Conservation (phyloP, 1,140 invertebrate species). For the Planococcus citri region DNA sequence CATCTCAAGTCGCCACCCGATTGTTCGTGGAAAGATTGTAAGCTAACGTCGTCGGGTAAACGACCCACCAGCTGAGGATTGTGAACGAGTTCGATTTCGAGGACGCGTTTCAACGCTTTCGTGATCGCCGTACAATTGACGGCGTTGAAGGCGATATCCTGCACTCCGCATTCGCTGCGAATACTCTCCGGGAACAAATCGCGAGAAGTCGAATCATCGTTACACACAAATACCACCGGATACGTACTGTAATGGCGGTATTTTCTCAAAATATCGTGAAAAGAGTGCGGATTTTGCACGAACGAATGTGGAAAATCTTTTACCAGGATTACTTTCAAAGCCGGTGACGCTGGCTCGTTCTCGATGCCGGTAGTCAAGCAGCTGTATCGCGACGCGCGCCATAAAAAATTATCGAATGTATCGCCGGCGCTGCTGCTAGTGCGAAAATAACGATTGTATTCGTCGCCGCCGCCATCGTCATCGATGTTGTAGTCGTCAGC, state of each 20-base stretch:
- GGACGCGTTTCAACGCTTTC: slow-evolving; percentile 47
- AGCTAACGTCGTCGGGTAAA: slow-evolving; percentile 8
- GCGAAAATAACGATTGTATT: slow-evolving; percentile 28
- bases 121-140: slow-evolving; percentile 49
- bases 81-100: slow-evolving; percentile 21
- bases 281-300: slow-evolving; percentile 43
- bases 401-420: slow-evolving; percentile 51
- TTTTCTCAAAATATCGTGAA: slow-evolving; percentile 48
- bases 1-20: slow-evolving; percentile 22
- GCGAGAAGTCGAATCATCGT: slow-evolving; percentile 45
- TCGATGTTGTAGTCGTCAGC: not conserved
- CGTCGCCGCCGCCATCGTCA: slow-evolving; percentile 32
- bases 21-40: slow-evolving; percentile 13
- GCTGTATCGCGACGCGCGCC: slow-evolving; percentile 51
- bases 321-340: slow-evolving; percentile 45
- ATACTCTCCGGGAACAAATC: slow-evolving; percentile 48
- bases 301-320: slow-evolving; percentile 65
- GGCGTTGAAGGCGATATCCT: slow-evolving; percentile 53
- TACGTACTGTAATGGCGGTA: slow-evolving; percentile 47
- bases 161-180: slow-evolving; percentile 44
- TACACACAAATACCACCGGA: slow-evolving; percentile 55
- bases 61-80: not conserved
- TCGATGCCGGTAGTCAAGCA: slow-evolving; percentile 42
- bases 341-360: slow-evolving; percentile 28
- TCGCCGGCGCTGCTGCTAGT: slow-evolving; percentile 39